These are phyloP conservation scores for Nansenia antarctica DNA, from an alignment of 2,113 vertebrate genomes.

Conservation along the genomic window DNA sequence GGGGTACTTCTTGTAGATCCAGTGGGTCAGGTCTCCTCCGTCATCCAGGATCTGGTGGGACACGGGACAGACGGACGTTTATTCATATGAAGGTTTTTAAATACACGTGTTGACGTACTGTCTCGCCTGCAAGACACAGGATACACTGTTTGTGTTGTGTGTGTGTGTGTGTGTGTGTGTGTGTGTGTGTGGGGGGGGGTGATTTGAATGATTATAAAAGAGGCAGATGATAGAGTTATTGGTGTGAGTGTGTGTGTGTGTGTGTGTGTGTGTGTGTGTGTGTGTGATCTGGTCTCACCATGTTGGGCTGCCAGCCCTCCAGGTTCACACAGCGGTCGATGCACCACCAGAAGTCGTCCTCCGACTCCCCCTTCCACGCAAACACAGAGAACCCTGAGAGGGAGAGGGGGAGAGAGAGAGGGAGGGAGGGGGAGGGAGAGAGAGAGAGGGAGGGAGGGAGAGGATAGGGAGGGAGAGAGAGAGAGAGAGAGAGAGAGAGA, in stretches of 20 bases:
- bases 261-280: no score
- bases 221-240: no score
- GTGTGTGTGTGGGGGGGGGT: no score
- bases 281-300: no score
- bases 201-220: no score
- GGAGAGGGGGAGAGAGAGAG: background rate
- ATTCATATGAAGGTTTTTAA: no score
- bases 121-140: no score
- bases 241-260: no score
- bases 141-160: background rate
- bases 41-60: slow-evolving; percentile 97
- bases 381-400: slow-evolving; percentile 91
- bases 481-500: background rate
- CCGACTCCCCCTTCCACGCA: slow-evolving; percentile 98
- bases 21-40: slow-evolving; percentile 96
- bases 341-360: slow-evolving; percentile 99
- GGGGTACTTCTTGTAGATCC: slow-evolving; percentile 99
- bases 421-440: background rate
- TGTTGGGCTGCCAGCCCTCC: slow-evolving; percentile 98
- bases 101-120: no score
- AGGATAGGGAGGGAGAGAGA: background rate
- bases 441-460: background rate
- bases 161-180: no score
- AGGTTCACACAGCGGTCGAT: slow-evolving; percentile 98
- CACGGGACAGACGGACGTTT: no score